Percentiles rank a stretch among this genome's conserved stretches.
Evolutionary conservation across 1,140 invertebrate genomes (phyloP).

Genomic region (Eumeta japonica): DNA sequence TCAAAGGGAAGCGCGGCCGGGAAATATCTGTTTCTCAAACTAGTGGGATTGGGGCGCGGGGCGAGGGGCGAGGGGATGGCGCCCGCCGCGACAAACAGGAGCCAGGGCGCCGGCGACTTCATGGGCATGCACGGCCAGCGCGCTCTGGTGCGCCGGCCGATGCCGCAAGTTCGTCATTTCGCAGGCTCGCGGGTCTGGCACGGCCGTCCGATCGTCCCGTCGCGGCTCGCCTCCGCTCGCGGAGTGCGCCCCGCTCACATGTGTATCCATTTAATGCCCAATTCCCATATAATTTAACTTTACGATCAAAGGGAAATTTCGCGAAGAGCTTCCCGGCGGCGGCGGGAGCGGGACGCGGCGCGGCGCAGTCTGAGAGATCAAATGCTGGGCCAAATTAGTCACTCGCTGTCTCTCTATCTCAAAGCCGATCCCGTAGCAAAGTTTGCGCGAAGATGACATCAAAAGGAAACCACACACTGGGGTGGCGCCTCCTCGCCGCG

Average conservation of each 20-base stretch:
- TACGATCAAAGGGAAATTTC: conserved; percentile 57
- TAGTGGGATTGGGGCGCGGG: conserved; percentile 51
- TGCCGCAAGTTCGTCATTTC: too few relatives aligned
- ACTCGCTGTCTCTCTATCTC: conserved; percentile 58
- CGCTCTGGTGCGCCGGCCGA: too few relatives aligned
- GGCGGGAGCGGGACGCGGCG: conserved; percentile 43
- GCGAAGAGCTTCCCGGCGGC: conserved; percentile 53
- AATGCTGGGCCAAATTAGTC: conserved; percentile 58
- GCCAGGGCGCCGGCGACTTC: neutral
- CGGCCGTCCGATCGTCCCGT: neutral
- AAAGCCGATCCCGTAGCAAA: conserved; percentile 59
- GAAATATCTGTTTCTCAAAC: conserved; percentile 58
- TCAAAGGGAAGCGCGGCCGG: conserved; percentile 53
- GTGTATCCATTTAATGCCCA: conserved; percentile 57
- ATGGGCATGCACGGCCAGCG: too few relatives aligned
- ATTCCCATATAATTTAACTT: conserved; percentile 59
- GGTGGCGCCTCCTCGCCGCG: too few relatives aligned
- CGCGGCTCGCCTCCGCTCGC: neutral
- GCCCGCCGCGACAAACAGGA: neutral
- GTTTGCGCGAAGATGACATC: conserved; percentile 59
- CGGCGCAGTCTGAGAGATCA: conserved; percentile 48
- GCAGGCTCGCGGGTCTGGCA: neutral
- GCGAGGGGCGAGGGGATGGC: neutral
- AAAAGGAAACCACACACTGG: conserved; percentile 58
- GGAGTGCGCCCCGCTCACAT: conserved; percentile 30